These are phyloP conservation scores for Mixornis gularis DNA, from an alignment of 2,113 vertebrate genomes.

Conservation along the genomic window DNA sequence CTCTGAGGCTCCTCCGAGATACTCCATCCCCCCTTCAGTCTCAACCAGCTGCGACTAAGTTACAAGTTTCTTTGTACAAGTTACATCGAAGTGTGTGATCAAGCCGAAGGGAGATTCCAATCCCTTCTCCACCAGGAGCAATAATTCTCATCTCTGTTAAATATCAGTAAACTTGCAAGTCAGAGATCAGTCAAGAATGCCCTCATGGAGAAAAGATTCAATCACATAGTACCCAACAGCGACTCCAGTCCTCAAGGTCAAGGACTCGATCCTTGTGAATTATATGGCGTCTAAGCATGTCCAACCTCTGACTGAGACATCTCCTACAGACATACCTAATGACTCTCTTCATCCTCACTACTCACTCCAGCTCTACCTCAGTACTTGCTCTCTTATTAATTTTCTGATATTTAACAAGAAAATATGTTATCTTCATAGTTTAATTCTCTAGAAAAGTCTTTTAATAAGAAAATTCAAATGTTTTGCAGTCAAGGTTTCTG, in stretches of 20 bases:
- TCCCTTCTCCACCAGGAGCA: accelerated
- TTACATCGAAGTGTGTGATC: accelerated
- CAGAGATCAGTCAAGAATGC: not conserved
- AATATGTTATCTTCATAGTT: not conserved
- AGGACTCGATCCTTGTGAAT: not conserved
- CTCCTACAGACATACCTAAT: not conserved
- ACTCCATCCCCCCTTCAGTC: not conserved
- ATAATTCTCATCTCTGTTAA: not conserved
- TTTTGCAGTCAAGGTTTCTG: not conserved
- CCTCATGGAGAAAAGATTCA: not conserved
- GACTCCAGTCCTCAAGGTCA: not conserved
- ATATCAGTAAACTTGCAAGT: not conserved
- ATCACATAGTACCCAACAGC: not conserved
- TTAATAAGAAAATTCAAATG: not conserved
- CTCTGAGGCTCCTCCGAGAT: not conserved
- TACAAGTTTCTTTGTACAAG: not conserved
- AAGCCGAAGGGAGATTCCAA: not conserved
- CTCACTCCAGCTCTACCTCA: not conserved
- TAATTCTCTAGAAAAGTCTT: not conserved
- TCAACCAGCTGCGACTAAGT: not conserved
- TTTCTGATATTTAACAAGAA: not conserved
- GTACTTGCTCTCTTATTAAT: not conserved
- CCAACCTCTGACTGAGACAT: not conserved
- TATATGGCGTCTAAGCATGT: not conserved
- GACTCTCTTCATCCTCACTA: not conserved